phyloP scores from a whole-genome alignment of 2,113 vertebrate genomes.

The Dromaius novaehollandiae region DNA sequence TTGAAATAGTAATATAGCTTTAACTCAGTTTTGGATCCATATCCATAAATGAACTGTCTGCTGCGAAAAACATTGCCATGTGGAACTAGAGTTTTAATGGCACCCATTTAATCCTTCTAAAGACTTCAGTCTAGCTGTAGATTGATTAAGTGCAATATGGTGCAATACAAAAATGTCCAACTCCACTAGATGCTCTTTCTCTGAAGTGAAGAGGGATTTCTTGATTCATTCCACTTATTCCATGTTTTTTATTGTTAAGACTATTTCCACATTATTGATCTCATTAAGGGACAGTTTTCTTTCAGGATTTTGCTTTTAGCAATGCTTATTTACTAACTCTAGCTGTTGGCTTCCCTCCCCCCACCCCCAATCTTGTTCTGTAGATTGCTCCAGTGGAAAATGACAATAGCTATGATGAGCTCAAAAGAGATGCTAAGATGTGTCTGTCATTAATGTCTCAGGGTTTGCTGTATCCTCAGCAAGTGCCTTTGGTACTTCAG shows the following conservation, averaged over 20 bases:
- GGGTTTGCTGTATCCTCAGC: slow-evolving; percentile 92
- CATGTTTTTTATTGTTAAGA: background rate
- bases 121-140: background rate
- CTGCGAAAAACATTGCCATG: background rate
- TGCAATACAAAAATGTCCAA: background rate
- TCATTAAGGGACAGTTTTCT: background rate
- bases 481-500: slow-evolving; percentile 93
- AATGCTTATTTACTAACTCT: background rate
- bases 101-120: background rate
- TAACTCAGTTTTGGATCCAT: background rate
- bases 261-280: background rate
- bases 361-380: background rate
- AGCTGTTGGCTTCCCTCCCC: too few species aligned
- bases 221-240: background rate
- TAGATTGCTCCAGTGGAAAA: slow-evolving; percentile 98
- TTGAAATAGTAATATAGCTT: background rate
- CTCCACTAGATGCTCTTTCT: background rate
- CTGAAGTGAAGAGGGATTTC: background rate
- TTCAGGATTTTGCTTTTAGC: background rate
- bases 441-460: slow-evolving; percentile 97
- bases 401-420: slow-evolving; percentile 95
- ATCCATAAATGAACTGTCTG: background rate
- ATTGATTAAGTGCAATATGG: background rate
- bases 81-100: background rate
- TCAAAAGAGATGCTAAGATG: slow-evolving; percentile 96